Percentiles rank a stretch among this genome's conserved stretches.
Conservation (phyloP, 2,113 vertebrate genomes). For the Epinephelus fuscoguttatus region DNA sequence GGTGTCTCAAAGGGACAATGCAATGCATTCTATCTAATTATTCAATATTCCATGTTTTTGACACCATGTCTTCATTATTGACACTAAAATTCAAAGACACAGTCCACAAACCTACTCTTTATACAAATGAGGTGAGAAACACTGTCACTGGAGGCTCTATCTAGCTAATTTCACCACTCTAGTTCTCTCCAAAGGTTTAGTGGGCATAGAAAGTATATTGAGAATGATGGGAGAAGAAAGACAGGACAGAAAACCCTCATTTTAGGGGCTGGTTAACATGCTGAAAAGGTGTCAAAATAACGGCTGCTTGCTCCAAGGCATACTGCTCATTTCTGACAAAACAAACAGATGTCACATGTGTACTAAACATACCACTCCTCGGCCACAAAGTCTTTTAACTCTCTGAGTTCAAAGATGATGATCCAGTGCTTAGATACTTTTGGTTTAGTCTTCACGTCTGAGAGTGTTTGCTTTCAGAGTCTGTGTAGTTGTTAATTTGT, state of each 20-base stretch:
- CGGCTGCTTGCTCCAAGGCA: conserved; percentile 42
- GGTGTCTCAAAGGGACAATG: background rate
- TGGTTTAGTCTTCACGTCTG: conserved; percentile 53
- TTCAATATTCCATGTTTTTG: background rate
- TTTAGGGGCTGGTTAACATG: conserved; percentile 1
- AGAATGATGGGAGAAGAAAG: background rate
- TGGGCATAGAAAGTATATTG: background rate
- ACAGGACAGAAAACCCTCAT: conserved; percentile 2
- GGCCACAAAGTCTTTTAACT: conserved; percentile 57
- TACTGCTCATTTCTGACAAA: conserved; percentile 66
- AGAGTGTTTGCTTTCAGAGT: conserved; percentile 64
- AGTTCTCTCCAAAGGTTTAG: background rate
- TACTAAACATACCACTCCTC: conserved; percentile 70
- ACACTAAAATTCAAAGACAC: background rate
- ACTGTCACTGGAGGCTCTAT: background rate
- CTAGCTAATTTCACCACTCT: background rate
- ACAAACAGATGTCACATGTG: conserved; percentile 76
- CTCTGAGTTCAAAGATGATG: conserved; percentile 61
- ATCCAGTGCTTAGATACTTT: conserved; percentile 29
- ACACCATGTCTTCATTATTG: background rate
- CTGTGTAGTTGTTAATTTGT: conserved; percentile 70
- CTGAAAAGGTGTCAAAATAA: conserved; percentile 61
- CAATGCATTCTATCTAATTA: background rate
- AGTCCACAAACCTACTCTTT: background rate
- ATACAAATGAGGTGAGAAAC: background rate